phyloP scores from a whole-genome alignment of 2,888 invertebrate species.

The Serripes groenlandicus region DNA sequence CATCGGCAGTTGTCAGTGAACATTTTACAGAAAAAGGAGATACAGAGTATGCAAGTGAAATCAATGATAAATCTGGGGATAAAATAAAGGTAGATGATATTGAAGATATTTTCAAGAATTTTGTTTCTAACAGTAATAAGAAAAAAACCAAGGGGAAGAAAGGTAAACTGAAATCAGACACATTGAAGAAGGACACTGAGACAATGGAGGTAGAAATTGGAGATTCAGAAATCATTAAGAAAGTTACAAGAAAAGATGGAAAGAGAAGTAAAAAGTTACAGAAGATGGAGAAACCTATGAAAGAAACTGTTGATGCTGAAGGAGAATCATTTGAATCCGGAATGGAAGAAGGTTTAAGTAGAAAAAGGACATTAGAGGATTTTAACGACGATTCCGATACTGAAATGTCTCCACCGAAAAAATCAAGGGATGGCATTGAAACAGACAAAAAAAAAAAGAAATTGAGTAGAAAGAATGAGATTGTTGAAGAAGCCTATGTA shows the following conservation, averaged over 20 bases:
- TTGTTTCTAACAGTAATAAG: slow-evolving; percentile 16
- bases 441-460: slow-evolving; percentile 2
- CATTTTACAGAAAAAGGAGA: not conserved
- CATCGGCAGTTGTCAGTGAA: slow-evolving; percentile 11
- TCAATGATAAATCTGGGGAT: slow-evolving; percentile 6
- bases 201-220: not conserved
- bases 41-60: slow-evolving; percentile 21
- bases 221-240: not conserved
- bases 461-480: slow-evolving; percentile 4
- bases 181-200: slow-evolving; percentile 8
- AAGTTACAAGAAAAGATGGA: not conserved
- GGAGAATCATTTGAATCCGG: slow-evolving; percentile 31
- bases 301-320: slow-evolving; percentile 35
- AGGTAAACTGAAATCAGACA: slow-evolving; percentile 8
- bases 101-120: slow-evolving; percentile 42
- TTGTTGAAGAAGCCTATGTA: slow-evolving; percentile 63
- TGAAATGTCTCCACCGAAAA: slow-evolving; percentile 35
- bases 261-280: slow-evolving; percentile 20
- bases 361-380: slow-evolving; percentile 75
- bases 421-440: slow-evolving; percentile 11
- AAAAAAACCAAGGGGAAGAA: slow-evolving; percentile 21
- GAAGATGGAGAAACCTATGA: slow-evolving; percentile 16
- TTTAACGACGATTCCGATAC: slow-evolving; percentile 68
- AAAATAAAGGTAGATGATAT: slow-evolving; percentile 32
- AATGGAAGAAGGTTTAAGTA: slow-evolving; percentile 68